These are phyloP conservation scores for Meandrina meandrites DNA, from an alignment of 92 coral and sea anemone species.

Conservation along the genomic window DNA sequence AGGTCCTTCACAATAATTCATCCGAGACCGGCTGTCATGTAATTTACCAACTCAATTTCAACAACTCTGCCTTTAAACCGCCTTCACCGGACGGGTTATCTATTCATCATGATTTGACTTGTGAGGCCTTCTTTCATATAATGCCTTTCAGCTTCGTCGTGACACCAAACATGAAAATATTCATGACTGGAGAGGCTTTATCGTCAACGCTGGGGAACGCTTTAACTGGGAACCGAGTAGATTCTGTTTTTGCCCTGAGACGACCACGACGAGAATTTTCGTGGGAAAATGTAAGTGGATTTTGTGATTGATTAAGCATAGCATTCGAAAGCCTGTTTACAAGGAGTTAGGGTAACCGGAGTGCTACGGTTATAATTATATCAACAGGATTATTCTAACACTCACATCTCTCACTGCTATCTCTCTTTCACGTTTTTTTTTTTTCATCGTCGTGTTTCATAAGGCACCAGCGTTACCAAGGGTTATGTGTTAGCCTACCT, in stretches of 20 bases:
- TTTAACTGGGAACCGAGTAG: slow-evolving; percentile 52
- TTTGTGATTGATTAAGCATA: background rate
- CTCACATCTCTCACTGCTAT: too few species aligned
- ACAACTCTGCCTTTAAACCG: slow-evolving; percentile 65
- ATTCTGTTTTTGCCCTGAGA: slow-evolving; percentile 58
- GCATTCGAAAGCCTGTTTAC: background rate
- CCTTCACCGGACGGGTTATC: slow-evolving; percentile 45
- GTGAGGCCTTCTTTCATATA: slow-evolving; percentile 58
- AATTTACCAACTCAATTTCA: slow-evolving; percentile 60
- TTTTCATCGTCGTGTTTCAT: too few species aligned
- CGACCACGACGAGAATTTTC: slow-evolving; percentile 77
- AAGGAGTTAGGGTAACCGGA: too few species aligned
- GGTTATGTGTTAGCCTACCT: too few species aligned
- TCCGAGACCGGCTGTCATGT: slow-evolving; percentile 47
- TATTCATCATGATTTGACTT: slow-evolving; percentile 35
- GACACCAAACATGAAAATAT: slow-evolving; percentile 57
- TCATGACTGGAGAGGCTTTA: slow-evolving; percentile 63
- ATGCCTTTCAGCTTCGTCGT: slow-evolving; percentile 83
- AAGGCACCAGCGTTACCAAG: too few species aligned
- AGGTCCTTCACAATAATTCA: slow-evolving; percentile 38
- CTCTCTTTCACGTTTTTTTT: too few species aligned
- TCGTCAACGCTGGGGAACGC: slow-evolving; percentile 55
- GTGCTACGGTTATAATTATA: too few species aligned
- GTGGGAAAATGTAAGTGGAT: slow-evolving; percentile 75
- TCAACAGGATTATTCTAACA: too few species aligned